A percentile compares a stretch with the other conserved stretches of the same genome.
These are phyloP conservation scores for Drosophila athabasca DNA, from an alignment of 1,140 invertebrate species.

Conservation along the genomic window DNA sequence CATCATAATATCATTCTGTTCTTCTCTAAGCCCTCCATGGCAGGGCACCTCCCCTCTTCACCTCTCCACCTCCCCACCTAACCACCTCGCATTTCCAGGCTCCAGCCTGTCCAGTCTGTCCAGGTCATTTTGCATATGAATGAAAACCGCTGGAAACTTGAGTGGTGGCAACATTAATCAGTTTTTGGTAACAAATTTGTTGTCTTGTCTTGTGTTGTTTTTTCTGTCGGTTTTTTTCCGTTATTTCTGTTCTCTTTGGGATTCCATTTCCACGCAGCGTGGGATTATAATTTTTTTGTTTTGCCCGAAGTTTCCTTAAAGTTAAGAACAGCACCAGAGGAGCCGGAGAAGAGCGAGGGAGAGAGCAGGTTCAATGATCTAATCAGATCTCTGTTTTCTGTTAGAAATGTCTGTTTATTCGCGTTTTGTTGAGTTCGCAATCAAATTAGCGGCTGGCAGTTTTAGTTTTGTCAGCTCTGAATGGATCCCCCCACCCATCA, in stretches of 20 bases:
- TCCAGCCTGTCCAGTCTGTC: too few species aligned
- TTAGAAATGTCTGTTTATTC: conserved; percentile 28
- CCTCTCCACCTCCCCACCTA: too few species aligned
- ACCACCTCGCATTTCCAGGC: too few species aligned
- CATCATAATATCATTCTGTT: conserved; percentile 30
- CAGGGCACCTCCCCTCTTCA: too few species aligned
- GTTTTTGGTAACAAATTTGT: conserved; percentile 46
- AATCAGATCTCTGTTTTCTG: conserved; percentile 25
- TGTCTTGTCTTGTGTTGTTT: conserved; percentile 15
- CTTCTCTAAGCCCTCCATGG: neutral
- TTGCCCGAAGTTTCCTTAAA: neutral
- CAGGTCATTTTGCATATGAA: conserved; percentile 71
- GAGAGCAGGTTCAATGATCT: conserved; percentile 25
- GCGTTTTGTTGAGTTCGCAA: conserved; percentile 40
- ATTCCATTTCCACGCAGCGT: conserved; percentile 57
- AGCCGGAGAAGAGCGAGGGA: neutral
- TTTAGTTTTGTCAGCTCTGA: conserved; percentile 1
- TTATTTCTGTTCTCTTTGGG: conserved; percentile 4
- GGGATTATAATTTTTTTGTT: conserved; percentile 32
- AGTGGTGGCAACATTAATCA: conserved; percentile 65
- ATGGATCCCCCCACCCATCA: neutral
- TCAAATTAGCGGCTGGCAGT: conserved; percentile 40
- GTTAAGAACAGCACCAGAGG: neutral
- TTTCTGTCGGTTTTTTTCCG: conserved; percentile 10
- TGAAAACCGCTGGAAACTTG: conserved; percentile 63